phyloP scores from a whole-genome alignment of 2,113 vertebrate genomes.

The Halcyon senegalensis region DNA sequence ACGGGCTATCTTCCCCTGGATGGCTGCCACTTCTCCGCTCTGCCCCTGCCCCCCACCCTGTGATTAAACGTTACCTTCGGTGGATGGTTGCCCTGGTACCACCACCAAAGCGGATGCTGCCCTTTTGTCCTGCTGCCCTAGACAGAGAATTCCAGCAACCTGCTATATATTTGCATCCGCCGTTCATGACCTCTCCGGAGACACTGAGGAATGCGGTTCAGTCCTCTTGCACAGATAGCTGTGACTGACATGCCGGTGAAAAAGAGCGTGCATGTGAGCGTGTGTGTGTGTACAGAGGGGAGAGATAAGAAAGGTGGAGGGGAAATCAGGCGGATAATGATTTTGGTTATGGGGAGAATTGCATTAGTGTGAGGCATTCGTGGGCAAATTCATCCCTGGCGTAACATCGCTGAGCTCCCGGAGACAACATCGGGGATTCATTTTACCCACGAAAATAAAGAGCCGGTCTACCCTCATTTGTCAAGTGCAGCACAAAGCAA shows the following conservation, averaged over 20 bases:
- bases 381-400: constrained; percentile 14
- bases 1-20: background rate
- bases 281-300: background rate
- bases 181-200: constrained; percentile 1
- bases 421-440: background rate
- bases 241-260: background rate
- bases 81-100: background rate
- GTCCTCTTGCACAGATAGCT: background rate
- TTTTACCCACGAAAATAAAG: constrained; percentile 54
- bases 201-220: background rate
- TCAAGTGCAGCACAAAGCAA: constrained; percentile 57
- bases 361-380: background rate
- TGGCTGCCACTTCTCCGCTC: background rate
- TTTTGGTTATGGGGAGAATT: constrained; percentile 7
- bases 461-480: constrained; percentile 24
- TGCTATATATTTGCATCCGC: background rate
- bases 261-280: background rate
- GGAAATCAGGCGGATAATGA: constrained; percentile 25
- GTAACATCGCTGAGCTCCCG: background rate
- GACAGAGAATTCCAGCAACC: background rate
- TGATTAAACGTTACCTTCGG: background rate
- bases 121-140: background rate
- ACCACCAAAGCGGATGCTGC: background rate
- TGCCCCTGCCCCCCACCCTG: background rate
- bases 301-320: background rate